Conservation (phyloP, 2,113 vertebrate genomes). For the Elanoides forficatus region DNA sequence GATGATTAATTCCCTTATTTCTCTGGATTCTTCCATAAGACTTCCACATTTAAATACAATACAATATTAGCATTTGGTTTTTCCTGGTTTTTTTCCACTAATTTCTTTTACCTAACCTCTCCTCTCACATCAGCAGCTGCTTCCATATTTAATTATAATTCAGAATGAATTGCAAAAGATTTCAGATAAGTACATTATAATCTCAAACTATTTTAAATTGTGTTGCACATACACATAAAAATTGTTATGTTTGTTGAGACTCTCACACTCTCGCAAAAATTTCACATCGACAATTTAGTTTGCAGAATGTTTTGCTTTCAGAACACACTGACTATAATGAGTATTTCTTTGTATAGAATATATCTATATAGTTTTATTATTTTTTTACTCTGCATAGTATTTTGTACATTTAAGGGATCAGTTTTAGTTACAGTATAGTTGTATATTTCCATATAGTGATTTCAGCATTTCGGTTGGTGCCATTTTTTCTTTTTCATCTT, state of each 20-base stretch:
- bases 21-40: background rate
- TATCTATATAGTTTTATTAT: background rate
- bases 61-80: background rate
- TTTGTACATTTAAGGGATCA: background rate
- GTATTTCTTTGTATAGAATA: background rate
- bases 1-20: background rate
- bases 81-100: background rate
- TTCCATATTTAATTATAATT: background rate
- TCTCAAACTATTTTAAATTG: background rate
- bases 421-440: background rate
- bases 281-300: background rate
- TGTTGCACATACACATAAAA: background rate
- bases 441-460: accelerated
- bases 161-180: background rate
- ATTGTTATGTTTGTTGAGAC: background rate
- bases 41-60: background rate
- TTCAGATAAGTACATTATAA: background rate
- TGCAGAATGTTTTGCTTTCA: background rate
- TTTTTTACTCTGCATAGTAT: background rate
- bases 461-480: background rate
- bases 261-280: background rate
- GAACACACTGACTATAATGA: background rate
- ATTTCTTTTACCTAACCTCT: background rate
- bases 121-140: background rate
- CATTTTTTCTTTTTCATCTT: background rate